Conservation (phyloP, 2,888 invertebrate species). For the Leptinotarsa juncta region DNA sequence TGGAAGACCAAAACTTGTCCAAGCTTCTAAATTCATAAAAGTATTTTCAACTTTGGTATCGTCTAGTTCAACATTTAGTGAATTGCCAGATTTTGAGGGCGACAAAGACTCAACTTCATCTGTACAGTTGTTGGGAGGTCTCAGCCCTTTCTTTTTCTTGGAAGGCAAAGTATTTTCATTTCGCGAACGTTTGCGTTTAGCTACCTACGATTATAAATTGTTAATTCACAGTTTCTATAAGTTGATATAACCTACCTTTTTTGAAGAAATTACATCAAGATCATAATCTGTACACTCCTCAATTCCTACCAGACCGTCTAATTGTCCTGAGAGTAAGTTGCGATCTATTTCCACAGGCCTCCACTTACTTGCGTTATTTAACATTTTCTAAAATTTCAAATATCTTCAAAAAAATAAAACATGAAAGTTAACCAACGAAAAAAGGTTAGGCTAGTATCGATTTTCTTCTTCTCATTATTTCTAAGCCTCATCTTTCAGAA, state of each 20-base stretch:
- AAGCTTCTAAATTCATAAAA: constrained; percentile 66
- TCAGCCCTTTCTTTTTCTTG: constrained; percentile 40
- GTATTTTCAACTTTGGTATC: constrained; percentile 14
- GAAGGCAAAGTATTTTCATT: constrained; percentile 23
- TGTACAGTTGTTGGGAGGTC: neutral
- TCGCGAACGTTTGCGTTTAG: constrained; percentile 31
- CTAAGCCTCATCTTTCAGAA: too few relatives aligned
- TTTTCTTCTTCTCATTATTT: too few relatives aligned
- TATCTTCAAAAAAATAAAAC: neutral
- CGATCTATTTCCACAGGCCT: constrained; percentile 75
- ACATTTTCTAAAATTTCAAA: constrained; percentile 5
- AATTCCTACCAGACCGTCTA: constrained; percentile 80
- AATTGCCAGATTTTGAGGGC: constrained; percentile 45
- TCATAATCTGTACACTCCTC: constrained; percentile 82
- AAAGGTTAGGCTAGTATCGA: too few relatives aligned
- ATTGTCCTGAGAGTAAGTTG: constrained; percentile 64
- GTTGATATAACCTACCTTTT: constrained; percentile 35
- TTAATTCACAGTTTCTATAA: neutral
- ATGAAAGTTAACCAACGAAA: neutral
- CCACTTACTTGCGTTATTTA: constrained; percentile 65
- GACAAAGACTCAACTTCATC: constrained; percentile 21
- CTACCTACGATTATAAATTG: constrained; percentile 26
- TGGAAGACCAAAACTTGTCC: constrained; percentile 79
- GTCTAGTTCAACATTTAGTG: constrained; percentile 35
- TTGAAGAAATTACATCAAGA: constrained; percentile 63